Evolutionary conservation across 64 coral and sea anemone species (phyloP).

Genomic region (Actinia equina): DNA sequence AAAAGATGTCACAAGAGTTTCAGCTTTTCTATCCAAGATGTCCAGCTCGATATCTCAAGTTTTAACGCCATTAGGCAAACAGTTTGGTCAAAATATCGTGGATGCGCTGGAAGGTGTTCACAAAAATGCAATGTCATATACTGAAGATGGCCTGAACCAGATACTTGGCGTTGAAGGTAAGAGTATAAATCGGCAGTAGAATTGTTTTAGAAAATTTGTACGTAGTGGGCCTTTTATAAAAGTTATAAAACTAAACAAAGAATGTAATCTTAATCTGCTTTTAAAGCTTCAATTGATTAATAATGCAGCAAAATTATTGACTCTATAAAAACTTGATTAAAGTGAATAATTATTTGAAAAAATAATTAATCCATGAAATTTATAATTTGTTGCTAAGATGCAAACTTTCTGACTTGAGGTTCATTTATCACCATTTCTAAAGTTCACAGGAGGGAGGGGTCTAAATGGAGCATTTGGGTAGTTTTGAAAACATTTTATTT

Average conservation of each 20-base stretch:
- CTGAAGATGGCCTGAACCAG: slow-evolving; percentile 78
- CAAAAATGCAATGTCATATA: slow-evolving; percentile 86
- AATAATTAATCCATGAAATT: no score
- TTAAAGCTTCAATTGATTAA: background rate
- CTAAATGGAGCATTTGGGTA: no score
- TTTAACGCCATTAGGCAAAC: slow-evolving; percentile 25
- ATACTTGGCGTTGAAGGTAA: slow-evolving; percentile 76
- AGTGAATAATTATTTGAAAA: no score
- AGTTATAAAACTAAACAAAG: background rate
- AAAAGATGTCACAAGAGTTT: slow-evolving; percentile 32
- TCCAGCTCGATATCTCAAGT: background rate
- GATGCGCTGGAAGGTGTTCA: slow-evolving; percentile 30
- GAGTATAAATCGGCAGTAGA: background rate
- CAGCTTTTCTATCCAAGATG: background rate
- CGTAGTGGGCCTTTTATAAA: no score
- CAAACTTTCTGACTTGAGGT: no score
- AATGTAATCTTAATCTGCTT: background rate
- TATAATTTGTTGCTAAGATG: no score
- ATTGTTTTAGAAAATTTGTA: background rate
- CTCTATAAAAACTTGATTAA: no score
- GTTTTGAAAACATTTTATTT: no score
- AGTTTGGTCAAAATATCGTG: slow-evolving; percentile 5
- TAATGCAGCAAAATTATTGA: background rate
- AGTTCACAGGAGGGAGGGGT: no score
- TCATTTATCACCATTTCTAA: no score